Percentiles rank a stretch among this genome's conserved stretches.
phyloP scores from a whole-genome alignment of 2,113 vertebrate genomes.

The Halcyon senegalensis region DNA sequence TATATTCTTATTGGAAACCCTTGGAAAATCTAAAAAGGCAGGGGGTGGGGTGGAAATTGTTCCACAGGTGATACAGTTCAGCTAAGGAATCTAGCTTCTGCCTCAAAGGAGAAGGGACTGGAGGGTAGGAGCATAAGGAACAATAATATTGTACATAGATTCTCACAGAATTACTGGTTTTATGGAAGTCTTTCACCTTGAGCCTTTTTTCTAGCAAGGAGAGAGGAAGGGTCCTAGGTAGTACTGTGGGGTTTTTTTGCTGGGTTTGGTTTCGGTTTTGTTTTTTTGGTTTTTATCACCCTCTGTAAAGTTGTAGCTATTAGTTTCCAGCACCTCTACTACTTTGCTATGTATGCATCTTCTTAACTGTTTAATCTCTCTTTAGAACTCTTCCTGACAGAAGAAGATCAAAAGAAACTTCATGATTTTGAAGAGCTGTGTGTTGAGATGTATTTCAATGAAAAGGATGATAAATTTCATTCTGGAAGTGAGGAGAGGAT shows the following conservation, averaged over 20 bases:
- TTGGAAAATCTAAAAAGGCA: neutral
- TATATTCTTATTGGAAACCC: neutral
- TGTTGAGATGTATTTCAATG: slow-evolving; percentile 98
- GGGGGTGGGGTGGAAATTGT: too few species aligned
- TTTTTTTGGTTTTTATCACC: neutral
- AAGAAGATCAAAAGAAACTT: slow-evolving; percentile 99
- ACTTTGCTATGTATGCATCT: neutral
- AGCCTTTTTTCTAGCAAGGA: neutral
- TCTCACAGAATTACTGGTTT: neutral
- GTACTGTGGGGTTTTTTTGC: neutral
- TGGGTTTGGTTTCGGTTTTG: neutral
- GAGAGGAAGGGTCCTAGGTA: neutral
- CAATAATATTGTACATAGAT: neutral
- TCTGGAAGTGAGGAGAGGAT: slow-evolving; percentile 96
- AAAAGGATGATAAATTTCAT: slow-evolving; percentile 97
- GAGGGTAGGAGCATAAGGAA: neutral
- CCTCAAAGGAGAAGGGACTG: neutral
- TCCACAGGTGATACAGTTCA: neutral
- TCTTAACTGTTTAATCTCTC: neutral
- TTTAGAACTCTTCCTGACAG: slow-evolving; percentile 94
- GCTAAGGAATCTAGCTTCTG: neutral
- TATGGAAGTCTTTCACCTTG: neutral
- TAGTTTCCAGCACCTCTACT: neutral
- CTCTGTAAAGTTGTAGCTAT: neutral
- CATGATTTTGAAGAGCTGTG: slow-evolving; percentile 99